Evolutionary conservation across 2,888 invertebrate species (phyloP), one percentile per base, ranked within the genome.

Genomic region (Steromphala cineraria): DNA sequence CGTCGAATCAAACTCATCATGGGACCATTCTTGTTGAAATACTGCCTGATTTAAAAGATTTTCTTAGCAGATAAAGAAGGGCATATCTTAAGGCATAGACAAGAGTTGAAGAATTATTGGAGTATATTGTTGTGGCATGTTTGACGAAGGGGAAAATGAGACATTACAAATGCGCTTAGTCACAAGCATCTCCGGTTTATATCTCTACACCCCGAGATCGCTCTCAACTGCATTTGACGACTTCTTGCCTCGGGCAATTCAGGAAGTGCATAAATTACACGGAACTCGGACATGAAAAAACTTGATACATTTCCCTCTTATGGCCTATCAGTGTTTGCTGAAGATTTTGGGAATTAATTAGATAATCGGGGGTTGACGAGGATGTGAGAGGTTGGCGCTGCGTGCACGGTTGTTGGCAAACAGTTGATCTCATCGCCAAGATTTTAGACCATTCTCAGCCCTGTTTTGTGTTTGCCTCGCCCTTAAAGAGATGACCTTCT

Each of bases 261-360:
- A 40, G 71, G 71, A 71, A 71, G 31, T 71, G 71, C 71, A 71
- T 71, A 71, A 71, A 71, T 71, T 71, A 71, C 31, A 36, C 10
- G 36, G 31, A 71, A 19, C 67, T 36, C 40, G 19, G 10, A 40
- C 71, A 71, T 17, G 36, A 71, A 71, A 71, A 71, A 31, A 17
- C 19, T 19, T 71, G 71, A 71, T 71, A 71, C 40, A 36, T 71
- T 40, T 31, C 36, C 71, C 71, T 36, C 71, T 71, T 40, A 71
- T 17, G 71, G 31, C 71, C 19, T 71, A 31, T 71, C 71, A 76
- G 53, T 76, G 53, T 76, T 76, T 76, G 76, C 31, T 19, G 53
- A 76, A 24, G 76, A 76, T 76, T 76, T 76, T 24, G 53, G 24
- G 76, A 76, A 76, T 76, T 76, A 76, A 76, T 76, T 53, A 53